Percentiles rank a stretch among this genome's conserved stretches.
Conservation (phyloP, 2,797 vertebrate species). For the Spheniscus humboldti region DNA sequence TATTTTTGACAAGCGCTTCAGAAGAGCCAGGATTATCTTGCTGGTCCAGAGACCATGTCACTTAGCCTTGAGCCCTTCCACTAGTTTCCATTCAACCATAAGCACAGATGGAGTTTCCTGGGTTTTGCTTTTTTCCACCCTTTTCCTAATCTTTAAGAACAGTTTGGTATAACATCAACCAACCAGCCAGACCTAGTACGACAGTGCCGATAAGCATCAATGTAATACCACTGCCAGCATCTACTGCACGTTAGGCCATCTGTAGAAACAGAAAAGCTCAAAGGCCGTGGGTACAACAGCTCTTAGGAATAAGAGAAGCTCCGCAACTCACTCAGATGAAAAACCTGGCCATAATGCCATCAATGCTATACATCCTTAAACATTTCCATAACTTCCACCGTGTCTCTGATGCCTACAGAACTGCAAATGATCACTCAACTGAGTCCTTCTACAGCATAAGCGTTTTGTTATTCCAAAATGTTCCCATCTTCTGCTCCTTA, state of each 20-base stretch:
- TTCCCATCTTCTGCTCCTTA: background rate
- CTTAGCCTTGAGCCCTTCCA: background rate
- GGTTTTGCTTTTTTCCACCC: background rate
- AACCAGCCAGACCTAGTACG: background rate
- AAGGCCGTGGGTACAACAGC: background rate
- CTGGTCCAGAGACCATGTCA: background rate
- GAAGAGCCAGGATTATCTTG: background rate
- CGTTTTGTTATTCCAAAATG: background rate
- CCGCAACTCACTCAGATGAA: background rate
- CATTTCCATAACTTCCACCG: fast-evolving
- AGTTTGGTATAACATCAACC: background rate
- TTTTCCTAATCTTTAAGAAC: background rate
- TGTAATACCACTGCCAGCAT: background rate
- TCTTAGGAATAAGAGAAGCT: background rate
- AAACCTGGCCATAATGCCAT: background rate
- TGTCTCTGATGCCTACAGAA: background rate
- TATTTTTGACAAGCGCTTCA: background rate
- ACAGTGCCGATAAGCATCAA: background rate
- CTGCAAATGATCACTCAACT: background rate
- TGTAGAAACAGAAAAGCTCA: background rate
- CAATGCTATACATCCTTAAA: background rate
- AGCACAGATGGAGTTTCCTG: background rate
- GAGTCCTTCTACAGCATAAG: fast-evolving
- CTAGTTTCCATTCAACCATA: background rate
- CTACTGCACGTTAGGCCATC: background rate